phyloP scores from a whole-genome alignment of 2,113 vertebrate genomes.

The Ondatra zibethicus region DNA sequence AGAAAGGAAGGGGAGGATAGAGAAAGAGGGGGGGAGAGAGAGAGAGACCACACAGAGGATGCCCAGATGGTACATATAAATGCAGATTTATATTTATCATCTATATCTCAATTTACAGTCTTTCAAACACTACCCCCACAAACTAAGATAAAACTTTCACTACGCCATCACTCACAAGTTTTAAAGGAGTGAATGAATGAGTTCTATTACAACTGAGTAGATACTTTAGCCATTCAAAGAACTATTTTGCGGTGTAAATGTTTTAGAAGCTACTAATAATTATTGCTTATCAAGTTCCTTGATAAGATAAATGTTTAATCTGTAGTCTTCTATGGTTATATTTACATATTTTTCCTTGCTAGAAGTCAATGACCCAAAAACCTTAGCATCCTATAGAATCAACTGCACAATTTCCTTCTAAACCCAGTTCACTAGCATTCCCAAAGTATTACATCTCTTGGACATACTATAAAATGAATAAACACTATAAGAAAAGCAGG shows the following conservation, averaged over 20 bases:
- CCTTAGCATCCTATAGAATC: not conserved
- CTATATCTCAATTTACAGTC: constrained; percentile 3
- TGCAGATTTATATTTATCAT: not conserved
- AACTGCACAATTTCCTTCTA: constrained; percentile 26
- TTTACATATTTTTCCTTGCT: not conserved
- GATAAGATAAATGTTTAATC: not conserved
- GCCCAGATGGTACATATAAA: too few species aligned
- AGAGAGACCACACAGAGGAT: not conserved
- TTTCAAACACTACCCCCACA: constrained; percentile 22
- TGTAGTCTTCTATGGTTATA: not conserved
- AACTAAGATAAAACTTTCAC: not conserved
- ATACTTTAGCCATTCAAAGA: not conserved
- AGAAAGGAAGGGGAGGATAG: not conserved
- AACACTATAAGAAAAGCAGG: constrained; percentile 44
- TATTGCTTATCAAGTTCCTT: constrained; percentile 21
- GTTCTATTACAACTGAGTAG: not conserved
- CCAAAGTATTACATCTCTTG: constrained; percentile 36
- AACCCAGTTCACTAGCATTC: constrained; percentile 52
- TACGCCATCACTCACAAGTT: not conserved
- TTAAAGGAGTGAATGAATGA: constrained; percentile 23
- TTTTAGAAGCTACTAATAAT: constrained; percentile 29
- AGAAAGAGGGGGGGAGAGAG: too few species aligned
- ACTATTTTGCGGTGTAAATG: not conserved
- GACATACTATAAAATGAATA: constrained; percentile 67
- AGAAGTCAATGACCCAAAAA: not conserved